These are phyloP conservation scores for Chloebia gouldiae DNA, from an alignment of 2,113 vertebrate species.

Conservation along the genomic window DNA sequence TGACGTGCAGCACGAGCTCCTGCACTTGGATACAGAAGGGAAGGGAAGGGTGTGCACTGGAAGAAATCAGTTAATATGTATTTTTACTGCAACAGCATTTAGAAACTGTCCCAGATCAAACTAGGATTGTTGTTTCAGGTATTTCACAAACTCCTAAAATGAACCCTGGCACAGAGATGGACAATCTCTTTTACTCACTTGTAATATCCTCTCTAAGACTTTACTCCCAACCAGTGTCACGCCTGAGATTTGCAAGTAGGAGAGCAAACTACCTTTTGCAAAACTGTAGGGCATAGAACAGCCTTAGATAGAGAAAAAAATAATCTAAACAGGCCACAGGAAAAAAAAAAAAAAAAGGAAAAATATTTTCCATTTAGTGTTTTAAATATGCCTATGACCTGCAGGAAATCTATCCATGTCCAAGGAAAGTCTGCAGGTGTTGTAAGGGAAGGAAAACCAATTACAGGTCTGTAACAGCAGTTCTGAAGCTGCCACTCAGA, in stretches of 20 bases:
- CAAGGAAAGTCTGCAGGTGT: not conserved
- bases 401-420: not conserved
- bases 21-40: not conserved
- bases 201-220: not conserved
- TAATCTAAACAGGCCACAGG: not conserved
- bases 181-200: not conserved
- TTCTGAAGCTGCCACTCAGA: not conserved
- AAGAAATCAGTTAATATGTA: not conserved
- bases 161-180: not conserved
- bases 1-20: not conserved
- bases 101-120: not conserved
- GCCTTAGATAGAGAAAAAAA: not conserved
- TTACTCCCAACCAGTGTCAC: not conserved
- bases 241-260: not conserved
- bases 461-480: not conserved
- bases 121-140: not conserved
- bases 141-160: not conserved
- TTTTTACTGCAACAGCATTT: not conserved
- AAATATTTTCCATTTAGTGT: not conserved
- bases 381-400: not conserved
- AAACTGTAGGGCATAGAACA: not conserved
- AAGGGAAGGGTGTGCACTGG: not conserved
- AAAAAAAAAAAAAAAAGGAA: not conserved
- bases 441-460: not conserved
- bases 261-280: not conserved